A percentile compares a stretch with the other conserved stretches of the same genome.
Evolutionary conservation across 2,888 invertebrate genomes (phyloP).

Genomic region (Epicampocera succincta): DNA sequence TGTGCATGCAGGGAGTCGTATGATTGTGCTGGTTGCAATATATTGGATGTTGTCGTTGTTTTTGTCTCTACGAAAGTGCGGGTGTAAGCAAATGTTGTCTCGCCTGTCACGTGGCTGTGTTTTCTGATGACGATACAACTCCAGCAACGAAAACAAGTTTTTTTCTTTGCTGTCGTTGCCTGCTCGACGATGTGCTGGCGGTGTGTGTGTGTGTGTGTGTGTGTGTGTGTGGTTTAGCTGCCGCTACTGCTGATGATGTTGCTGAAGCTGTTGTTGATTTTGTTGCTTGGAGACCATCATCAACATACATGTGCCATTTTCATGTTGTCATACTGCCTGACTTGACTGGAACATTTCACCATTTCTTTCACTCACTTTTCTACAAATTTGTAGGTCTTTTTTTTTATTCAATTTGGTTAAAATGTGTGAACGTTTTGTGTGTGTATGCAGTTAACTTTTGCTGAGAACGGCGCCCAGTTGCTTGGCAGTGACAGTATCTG

Average conservation of each 20-base stretch:
- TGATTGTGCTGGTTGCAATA: slow-evolving; percentile 18
- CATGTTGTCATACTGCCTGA: slow-evolving; percentile 71
- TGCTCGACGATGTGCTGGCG: no score
- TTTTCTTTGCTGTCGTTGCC: slow-evolving; percentile 38
- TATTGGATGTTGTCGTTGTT: slow-evolving; percentile 46
- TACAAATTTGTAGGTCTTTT: slow-evolving; percentile 15
- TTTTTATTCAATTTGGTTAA: background rate
- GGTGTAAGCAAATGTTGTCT: slow-evolving; percentile 69
- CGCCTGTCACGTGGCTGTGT: slow-evolving; percentile 69
- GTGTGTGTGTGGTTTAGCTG: slow-evolving; percentile 31
- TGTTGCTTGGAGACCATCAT: slow-evolving; percentile 66
- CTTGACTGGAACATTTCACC: slow-evolving; percentile 68
- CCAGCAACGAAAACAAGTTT: slow-evolving; percentile 26
- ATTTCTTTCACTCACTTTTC: slow-evolving; percentile 63
- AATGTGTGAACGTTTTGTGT: slow-evolving; percentile 3
- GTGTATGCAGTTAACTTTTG: slow-evolving; percentile 38
- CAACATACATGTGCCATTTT: slow-evolving; percentile 57
- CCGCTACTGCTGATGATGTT: slow-evolving; percentile 54
- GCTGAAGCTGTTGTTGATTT: slow-evolving; percentile 58
- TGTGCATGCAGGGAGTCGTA: slow-evolving; percentile 23
- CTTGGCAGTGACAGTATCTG: slow-evolving; percentile 57
- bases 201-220: slow-evolving; percentile 12
- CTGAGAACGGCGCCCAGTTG: slow-evolving; percentile 50
- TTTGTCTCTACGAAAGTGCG: slow-evolving; percentile 48
- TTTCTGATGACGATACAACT: slow-evolving; percentile 63